Evolutionary conservation across 2,797 vertebrate species (phyloP).

Genomic region (Falco columbarius): DNA sequence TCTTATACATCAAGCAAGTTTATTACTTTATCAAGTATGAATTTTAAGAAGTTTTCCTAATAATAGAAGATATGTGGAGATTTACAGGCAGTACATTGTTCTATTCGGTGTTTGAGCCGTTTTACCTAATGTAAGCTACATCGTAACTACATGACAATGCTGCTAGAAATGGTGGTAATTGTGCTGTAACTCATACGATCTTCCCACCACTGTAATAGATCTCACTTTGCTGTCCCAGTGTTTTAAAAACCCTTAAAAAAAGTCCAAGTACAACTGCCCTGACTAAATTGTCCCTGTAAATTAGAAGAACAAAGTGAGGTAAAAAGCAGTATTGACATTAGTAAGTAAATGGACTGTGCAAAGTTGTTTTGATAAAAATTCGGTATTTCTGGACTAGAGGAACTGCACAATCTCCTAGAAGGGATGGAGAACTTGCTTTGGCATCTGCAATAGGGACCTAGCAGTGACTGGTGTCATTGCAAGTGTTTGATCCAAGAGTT

Average conservation of each 20-base stretch:
- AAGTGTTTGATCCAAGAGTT: not conserved
- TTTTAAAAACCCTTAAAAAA: conserved; percentile 61
- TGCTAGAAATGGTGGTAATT: conserved; percentile 1
- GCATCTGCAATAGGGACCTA: not conserved
- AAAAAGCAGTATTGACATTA: conserved; percentile 52
- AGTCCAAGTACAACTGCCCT: conserved; percentile 43
- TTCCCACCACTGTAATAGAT: conserved; percentile 44
- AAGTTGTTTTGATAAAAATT: conserved; percentile 46
- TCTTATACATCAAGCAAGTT: conserved; percentile 74
- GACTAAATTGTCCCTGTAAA: conserved; percentile 59
- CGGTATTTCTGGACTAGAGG: not conserved
- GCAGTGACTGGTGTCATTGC: not conserved
- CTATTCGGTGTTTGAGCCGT: conserved; percentile 46
- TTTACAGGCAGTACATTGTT: conserved; percentile 52
- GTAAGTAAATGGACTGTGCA: conserved; percentile 39
- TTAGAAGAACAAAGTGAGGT: conserved; percentile 54
- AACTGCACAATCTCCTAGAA: not conserved
- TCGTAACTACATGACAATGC: conserved; percentile 33
- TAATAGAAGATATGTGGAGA: conserved; percentile 54
- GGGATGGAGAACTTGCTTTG: not conserved
- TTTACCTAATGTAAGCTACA: conserved; percentile 36
- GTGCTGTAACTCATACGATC: conserved; percentile 36
- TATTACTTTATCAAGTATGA: conserved; percentile 76
- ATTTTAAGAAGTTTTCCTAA: conserved; percentile 77
- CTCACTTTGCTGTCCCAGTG: conserved; percentile 47